Conservation (phyloP, 2,797 vertebrate species). For the Novumbra hubbsi region DNA sequence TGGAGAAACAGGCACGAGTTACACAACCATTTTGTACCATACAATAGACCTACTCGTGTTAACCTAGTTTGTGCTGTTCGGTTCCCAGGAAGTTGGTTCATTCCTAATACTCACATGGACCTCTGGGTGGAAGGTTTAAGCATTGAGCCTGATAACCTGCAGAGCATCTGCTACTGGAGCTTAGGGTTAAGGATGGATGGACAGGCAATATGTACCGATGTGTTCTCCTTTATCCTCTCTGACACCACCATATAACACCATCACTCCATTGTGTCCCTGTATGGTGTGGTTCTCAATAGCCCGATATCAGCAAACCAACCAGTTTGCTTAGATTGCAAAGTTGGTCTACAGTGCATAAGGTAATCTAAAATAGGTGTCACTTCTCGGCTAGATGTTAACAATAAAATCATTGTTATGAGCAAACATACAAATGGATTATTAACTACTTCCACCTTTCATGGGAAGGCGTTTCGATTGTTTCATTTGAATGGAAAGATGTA, state of each 20-base stretch:
- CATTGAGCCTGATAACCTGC: slow-evolving; percentile 1
- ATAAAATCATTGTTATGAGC: too few relatives aligned
- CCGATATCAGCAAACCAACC: not conserved
- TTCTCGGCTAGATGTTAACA: too few relatives aligned
- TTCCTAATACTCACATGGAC: slow-evolving; percentile 1
- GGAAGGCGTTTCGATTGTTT: not conserved
- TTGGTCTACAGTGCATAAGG: not conserved
- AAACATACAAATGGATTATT: not conserved
- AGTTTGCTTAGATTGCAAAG: not conserved
- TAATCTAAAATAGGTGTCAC: not conserved
- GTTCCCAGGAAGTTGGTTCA: not conserved
- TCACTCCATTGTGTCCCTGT: not conserved
- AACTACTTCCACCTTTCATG: not conserved
- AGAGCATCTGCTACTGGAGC: not conserved
- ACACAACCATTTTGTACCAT: not conserved
- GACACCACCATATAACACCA: not conserved
- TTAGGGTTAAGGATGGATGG: not conserved
- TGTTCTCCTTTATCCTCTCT: not conserved
- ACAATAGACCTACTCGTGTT: too few relatives aligned
- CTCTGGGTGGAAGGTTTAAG: not conserved
- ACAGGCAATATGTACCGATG: not conserved
- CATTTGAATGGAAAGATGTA: not conserved
- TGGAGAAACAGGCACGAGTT: not conserved
- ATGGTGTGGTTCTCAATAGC: not conserved
- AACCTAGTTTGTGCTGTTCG: not conserved